Base-by-base conservation (phyloP, 2,797 vertebrate species). In the Ctenopoma multispine region DNA sequence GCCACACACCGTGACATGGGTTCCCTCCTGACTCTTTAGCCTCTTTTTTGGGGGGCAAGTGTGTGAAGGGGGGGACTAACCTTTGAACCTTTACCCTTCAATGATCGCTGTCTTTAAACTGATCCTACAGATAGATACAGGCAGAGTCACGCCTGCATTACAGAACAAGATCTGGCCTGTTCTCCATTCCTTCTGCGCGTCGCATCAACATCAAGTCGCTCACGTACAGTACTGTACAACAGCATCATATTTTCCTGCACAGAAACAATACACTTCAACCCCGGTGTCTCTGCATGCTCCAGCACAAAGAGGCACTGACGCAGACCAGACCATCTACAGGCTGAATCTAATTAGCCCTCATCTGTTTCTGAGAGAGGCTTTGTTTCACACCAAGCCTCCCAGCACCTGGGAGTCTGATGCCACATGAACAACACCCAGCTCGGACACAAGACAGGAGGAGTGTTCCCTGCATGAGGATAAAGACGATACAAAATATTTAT, bases 341-440 rank as follows among this genome's bases (percentile, higher is more conserved):
- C 90, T 80, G 83, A 87, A 89, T 90, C 75, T 83, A 85, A 93
- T 90, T 87, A 91, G 83, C 77, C 72, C 81, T 88, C 69, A 68
- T 89, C 77, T 82, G 74, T 71, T 83, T 80, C 86, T 86, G 76
- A 88, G 86, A 88, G 84, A 72, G 75, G 67, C 87, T 87, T 90
- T 90, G 86, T 91, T 84, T 86, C 72, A 69, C 85, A 44, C 64
- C 63, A 36, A 78, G 75, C 63, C 79, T 63, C 77, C 66, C 71
- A 47, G 65, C 3, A 48, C 36, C 82, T 62, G 61, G 34, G 38
- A 63, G 77, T 77, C 65, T 71, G 75, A 80, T 54, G 57, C 63
- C 73, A 70, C 57, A 72, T 57, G 57, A 67, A 73, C 68, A 54
- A 4, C 51, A 69, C 13, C 69, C 69, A 72, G 72, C 60, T 51